Evolutionary conservation across 2,113 vertebrate genomes (phyloP).

Genomic region (Setophaga coronata): DNA sequence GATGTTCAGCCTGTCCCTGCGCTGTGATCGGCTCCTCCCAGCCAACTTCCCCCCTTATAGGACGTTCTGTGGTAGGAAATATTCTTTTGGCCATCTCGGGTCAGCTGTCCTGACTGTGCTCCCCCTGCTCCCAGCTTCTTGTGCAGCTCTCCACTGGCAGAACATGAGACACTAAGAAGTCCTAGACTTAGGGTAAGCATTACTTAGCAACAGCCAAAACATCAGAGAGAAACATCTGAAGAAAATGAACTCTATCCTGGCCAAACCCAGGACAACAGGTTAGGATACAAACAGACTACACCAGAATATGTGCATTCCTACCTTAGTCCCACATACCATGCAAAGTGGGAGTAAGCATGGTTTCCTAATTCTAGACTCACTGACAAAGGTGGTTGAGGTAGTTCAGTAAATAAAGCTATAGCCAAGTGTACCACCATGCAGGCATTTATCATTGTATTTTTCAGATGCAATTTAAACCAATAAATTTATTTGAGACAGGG

Average conservation of each 20-base stretch:
- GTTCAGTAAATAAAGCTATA: background rate
- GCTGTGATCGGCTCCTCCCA: background rate
- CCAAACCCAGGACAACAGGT: background rate
- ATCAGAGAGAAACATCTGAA: background rate
- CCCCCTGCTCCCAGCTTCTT: background rate
- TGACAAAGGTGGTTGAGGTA: background rate
- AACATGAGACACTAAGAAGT: background rate
- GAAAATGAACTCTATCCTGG: background rate
- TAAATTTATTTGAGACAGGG: background rate
- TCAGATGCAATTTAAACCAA: background rate
- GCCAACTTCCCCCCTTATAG: background rate
- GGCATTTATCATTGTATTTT: background rate
- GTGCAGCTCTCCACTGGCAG: background rate
- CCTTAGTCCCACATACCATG: background rate
- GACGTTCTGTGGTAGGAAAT: background rate
- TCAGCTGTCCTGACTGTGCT: background rate
- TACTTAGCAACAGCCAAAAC: background rate
- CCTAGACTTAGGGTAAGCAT: background rate
- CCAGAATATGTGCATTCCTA: background rate
- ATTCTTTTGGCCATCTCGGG: accelerated
- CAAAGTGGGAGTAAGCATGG: background rate
- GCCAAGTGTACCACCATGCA: background rate
- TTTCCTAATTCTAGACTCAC: background rate
- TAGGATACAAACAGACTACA: background rate
- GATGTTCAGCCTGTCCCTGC: background rate